Evolutionary conservation across 2,797 vertebrate species (phyloP).

Genomic region (Hylomyscus alleni): DNA sequence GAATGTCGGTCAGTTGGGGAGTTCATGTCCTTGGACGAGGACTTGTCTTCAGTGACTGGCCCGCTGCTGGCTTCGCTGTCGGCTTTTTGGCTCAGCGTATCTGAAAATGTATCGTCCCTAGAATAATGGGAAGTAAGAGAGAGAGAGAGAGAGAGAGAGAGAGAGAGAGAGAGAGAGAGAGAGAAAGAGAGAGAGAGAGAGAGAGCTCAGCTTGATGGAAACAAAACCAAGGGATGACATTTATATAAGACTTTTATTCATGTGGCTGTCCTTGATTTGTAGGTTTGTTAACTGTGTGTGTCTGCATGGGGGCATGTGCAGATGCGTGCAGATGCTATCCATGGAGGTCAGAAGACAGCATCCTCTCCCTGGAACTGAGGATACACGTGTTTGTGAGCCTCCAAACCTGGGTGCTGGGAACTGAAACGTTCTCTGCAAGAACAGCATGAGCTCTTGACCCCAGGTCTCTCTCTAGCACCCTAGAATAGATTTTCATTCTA

Average conservation of each 20-base stretch:
- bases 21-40: slow-evolving; percentile 95
- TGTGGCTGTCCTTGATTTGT: neutral
- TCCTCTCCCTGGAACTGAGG: neutral
- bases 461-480: neutral
- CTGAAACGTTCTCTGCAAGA: neutral
- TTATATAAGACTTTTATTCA: neutral
- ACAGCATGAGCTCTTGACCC: too few relatives aligned
- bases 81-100: slow-evolving; percentile 98
- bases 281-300: neutral
- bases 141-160: too few relatives aligned
- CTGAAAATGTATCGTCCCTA: slow-evolving; percentile 99
- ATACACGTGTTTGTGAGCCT: neutral
- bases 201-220: neutral
- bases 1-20: slow-evolving; percentile 94
- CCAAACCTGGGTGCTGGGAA: too few relatives aligned
- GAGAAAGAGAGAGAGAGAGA: neutral
- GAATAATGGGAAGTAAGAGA: slow-evolving; percentile 31
- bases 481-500: neutral
- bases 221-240: neutral
- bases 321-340: neutral
- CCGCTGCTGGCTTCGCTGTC: slow-evolving; percentile 99
- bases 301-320: neutral
- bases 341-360: too few relatives aligned
- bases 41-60: slow-evolving; percentile 95
- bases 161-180: too few relatives aligned